These are phyloP conservation scores for Dinocampus coccinellae DNA, from an alignment of 2,888 invertebrate genomes.

Conservation along the genomic window DNA sequence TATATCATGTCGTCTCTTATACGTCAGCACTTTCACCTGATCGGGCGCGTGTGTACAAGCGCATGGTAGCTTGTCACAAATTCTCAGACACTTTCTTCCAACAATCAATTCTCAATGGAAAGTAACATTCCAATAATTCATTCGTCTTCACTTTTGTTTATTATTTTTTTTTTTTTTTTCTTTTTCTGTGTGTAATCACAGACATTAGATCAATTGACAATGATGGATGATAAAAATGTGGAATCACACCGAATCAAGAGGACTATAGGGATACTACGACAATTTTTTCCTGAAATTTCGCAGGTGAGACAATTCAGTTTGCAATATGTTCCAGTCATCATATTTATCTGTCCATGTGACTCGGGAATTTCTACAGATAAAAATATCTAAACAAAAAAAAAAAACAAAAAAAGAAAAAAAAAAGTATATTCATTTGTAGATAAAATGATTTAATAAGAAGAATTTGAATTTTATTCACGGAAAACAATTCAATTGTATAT, in stretches of 20 bases:
- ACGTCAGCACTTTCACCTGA: constrained; percentile 63
- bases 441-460: not conserved
- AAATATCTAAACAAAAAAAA: not conserved
- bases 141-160: not conserved
- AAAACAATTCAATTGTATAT: not conserved
- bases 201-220: constrained; percentile 78
- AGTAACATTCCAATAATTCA: constrained; percentile 43
- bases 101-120: constrained; percentile 64
- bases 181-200: constrained; percentile 66
- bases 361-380: not conserved
- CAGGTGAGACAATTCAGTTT: constrained; percentile 73
- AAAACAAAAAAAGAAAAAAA: not conserved
- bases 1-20: constrained; percentile 9
- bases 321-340: not conserved
- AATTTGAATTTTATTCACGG: not conserved
- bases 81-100: constrained; percentile 65
- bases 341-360: not conserved
- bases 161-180: constrained; percentile 38
- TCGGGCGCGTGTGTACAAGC: constrained; percentile 20
- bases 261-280: constrained; percentile 81
- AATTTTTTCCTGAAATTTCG: constrained; percentile 80
- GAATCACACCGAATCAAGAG: constrained; percentile 80
- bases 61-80: constrained; percentile 52
- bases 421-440: not conserved
- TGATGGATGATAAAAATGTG: constrained; percentile 76